Percentiles rank a stretch among this genome's conserved stretches.
Conservation (phyloP, 1,140 invertebrate species). For the Lordiphosa collinella region DNA sequence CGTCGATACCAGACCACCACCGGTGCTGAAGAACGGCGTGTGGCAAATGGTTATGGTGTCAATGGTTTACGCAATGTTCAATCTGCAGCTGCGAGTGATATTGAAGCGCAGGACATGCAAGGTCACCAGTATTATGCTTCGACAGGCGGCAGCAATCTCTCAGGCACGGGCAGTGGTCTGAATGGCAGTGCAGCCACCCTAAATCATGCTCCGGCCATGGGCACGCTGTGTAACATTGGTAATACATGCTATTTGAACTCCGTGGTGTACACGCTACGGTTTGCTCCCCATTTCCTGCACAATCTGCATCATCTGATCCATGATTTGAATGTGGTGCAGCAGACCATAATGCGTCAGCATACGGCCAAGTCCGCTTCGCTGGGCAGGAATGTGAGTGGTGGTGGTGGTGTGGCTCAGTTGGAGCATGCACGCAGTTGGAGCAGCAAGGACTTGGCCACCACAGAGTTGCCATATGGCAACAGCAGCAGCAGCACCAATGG, state of each 20-base stretch:
- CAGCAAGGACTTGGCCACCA: constrained; percentile 87
- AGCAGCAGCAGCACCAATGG: constrained; percentile 40
- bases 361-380: constrained; percentile 87
- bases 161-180: constrained; percentile 23
- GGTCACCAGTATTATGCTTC: constrained; percentile 68
- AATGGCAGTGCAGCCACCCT: constrained; percentile 51
- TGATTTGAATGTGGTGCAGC: constrained; percentile 85
- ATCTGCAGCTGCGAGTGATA: constrained; percentile 25
- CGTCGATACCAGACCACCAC: constrained; percentile 62
- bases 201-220: constrained; percentile 81
- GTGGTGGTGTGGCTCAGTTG: constrained; percentile 81
- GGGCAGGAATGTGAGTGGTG: constrained; percentile 83
- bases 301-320: constrained; percentile 91
- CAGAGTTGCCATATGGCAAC: constrained; percentile 80
- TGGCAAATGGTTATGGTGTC: constrained; percentile 59
- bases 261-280: constrained; percentile 93
- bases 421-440: constrained; percentile 87
- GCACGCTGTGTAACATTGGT: constrained; percentile 91
- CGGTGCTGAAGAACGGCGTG: constrained; percentile 46
- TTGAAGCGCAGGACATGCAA: constrained; percentile 52
- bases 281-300: constrained; percentile 92
- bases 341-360: constrained; percentile 85
- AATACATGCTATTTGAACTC: constrained; percentile 97
- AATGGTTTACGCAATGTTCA: constrained; percentile 38
- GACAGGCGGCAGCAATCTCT: constrained; percentile 29